Evolutionary conservation across 2,113 vertebrate species (phyloP).

Genomic region (Neoarius graeffei): DNA sequence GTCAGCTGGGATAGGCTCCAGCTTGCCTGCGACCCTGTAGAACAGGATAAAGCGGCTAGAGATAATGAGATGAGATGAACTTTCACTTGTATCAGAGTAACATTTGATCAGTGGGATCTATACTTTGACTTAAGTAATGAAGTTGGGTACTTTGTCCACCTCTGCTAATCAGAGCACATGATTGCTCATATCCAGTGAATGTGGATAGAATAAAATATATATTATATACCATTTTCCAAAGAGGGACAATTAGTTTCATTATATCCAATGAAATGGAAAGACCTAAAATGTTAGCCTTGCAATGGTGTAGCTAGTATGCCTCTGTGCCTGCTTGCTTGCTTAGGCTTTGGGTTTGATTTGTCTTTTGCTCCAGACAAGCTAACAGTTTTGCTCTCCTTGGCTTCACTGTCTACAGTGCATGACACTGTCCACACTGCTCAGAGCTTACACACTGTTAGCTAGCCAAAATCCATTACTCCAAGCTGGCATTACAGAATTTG

Average conservation of each 20-base stretch:
- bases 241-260: background rate
- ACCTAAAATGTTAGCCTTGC: background rate
- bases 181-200: too few species aligned
- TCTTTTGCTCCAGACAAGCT: slow-evolving; percentile 9
- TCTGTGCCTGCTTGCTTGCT: background rate
- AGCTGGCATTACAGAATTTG: background rate
- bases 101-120: too few species aligned
- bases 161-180: too few species aligned
- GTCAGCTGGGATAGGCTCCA: too few species aligned
- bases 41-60: too few species aligned
- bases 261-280: background rate
- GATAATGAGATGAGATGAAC: too few species aligned
- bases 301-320: background rate
- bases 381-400: slow-evolving; percentile 25
- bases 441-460: slow-evolving; percentile 12
- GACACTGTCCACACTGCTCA: slow-evolving; percentile 1
- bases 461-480: slow-evolving; percentile 20
- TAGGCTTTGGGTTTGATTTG: background rate
- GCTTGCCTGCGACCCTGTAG: too few species aligned
- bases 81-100: too few species aligned
- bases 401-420: slow-evolving; percentile 1
- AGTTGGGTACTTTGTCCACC: too few species aligned
- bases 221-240: background rate
- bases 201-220: too few species aligned
- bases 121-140: too few species aligned